Evolutionary conservation across 2,113 vertebrate genomes (phyloP).

Genomic region (Notothenia coriiceps): DNA sequence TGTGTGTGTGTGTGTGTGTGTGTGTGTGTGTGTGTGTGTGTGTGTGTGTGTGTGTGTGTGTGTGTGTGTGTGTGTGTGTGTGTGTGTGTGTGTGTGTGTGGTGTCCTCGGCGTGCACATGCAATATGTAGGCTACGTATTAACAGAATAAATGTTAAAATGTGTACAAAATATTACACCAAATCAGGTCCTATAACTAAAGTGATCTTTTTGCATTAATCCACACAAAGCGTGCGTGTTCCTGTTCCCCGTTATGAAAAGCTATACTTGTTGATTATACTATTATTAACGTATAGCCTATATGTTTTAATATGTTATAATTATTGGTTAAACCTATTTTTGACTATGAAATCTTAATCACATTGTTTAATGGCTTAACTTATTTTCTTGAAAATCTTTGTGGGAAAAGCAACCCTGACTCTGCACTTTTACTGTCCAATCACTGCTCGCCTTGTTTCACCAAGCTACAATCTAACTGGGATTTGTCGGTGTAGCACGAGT

Average conservation of each 20-base stretch:
- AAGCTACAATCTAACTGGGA: constrained; percentile 8
- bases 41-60: no score
- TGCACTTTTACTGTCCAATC: constrained; percentile 50
- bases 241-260: neutral
- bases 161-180: neutral
- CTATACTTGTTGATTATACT: constrained; percentile 45
- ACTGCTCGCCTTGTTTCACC: constrained; percentile 34
- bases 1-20: no score
- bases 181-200: neutral
- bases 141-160: neutral
- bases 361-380: constrained; percentile 3
- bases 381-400: constrained; percentile 14
- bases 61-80: neutral
- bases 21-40: no score
- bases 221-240: neutral
- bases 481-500: neutral
- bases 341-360: neutral
- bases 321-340: neutral
- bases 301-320: neutral
- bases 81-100: neutral
- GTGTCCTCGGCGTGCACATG: neutral
- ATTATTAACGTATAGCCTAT: neutral
- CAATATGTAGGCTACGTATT: neutral
- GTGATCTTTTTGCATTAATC: neutral
- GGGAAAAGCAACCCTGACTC: constrained; percentile 66